Evolutionary conservation across 2,888 invertebrate species (phyloP).

Genomic region (Drosophila aldrichi): DNA sequence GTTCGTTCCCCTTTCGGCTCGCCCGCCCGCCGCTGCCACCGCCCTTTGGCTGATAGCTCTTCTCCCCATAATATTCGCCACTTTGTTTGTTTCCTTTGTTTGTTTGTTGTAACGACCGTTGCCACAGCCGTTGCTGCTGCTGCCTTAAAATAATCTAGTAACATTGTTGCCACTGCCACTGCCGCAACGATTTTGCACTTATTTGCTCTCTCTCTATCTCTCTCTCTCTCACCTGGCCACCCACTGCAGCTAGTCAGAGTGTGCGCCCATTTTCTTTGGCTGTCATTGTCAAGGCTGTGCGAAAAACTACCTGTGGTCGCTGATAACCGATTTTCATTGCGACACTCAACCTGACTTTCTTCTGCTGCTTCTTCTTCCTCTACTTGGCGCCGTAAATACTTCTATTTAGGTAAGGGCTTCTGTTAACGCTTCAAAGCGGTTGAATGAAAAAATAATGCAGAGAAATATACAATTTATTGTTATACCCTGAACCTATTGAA

Average conservation of each 20-base stretch:
- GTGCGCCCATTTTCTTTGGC: slow-evolving; percentile 65
- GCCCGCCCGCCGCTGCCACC: neutral
- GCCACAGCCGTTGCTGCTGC: slow-evolving; percentile 29
- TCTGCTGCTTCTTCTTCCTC: too few species aligned
- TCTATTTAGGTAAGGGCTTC: slow-evolving; percentile 4
- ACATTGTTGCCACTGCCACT: slow-evolving; percentile 31
- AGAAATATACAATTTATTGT: slow-evolving; percentile 4
- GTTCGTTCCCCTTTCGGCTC: neutral
- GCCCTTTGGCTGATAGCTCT: slow-evolving; percentile 42
- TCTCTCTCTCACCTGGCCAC: slow-evolving; percentile 21
- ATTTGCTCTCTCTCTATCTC: slow-evolving; percentile 32
- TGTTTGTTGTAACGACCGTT: slow-evolving; percentile 74
- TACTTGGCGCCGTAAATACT: neutral
- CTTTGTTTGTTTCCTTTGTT: slow-evolving; percentile 77
- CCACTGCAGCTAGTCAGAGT: neutral
- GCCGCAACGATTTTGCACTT: slow-evolving; percentile 49
- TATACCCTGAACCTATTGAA: too few species aligned
- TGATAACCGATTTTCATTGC: slow-evolving; percentile 48
- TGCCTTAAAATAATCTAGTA: slow-evolving; percentile 37
- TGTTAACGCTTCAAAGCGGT: slow-evolving; percentile 1
- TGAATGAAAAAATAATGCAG: slow-evolving; percentile 3
- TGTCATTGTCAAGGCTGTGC: slow-evolving; percentile 76
- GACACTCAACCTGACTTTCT: slow-evolving; percentile 17
- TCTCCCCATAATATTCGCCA: slow-evolving; percentile 52
- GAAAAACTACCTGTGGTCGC: slow-evolving; percentile 71